Evolutionary conservation across 2,888 invertebrate genomes (phyloP).

Genomic region (Rambutsinella grinnellia): DNA sequence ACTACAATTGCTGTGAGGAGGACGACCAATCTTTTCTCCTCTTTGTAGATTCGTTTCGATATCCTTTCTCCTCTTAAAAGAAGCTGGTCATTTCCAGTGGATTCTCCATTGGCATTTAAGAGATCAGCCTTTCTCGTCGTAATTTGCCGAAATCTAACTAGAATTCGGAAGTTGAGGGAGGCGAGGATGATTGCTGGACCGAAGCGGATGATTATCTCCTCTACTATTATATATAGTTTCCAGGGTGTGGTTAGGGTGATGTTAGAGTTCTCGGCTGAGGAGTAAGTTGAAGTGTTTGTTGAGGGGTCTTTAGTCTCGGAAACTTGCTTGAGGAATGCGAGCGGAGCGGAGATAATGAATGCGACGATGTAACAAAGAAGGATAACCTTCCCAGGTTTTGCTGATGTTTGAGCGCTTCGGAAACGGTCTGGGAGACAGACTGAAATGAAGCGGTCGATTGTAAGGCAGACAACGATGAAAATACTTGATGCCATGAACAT

Average conservation of each 20-base stretch:
- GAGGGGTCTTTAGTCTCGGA: constrained; percentile 36
- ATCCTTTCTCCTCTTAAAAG: constrained; percentile 63
- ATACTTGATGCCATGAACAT: constrained; percentile 72
- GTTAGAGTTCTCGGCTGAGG: constrained; percentile 66
- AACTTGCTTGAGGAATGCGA: constrained; percentile 69
- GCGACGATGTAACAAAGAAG: constrained; percentile 69
- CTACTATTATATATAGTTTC: constrained; percentile 69
- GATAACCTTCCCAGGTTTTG: constrained; percentile 69
- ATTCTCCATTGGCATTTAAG: constrained; percentile 52
- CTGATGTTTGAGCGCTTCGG: constrained; percentile 68
- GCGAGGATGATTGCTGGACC: constrained; percentile 71
- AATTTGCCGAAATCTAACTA: constrained; percentile 70
- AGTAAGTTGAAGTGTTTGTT: constrained; percentile 46
- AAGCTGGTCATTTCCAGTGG: constrained; percentile 52
- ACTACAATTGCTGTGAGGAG: constrained; percentile 71
- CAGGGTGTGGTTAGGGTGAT: constrained; percentile 67
- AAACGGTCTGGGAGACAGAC: constrained; percentile 70
- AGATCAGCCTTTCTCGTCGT: constrained; percentile 69
- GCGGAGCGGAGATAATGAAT: constrained; percentile 69
- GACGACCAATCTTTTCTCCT: constrained; percentile 70
- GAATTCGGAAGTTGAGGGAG: constrained; percentile 70
- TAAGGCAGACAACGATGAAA: constrained; percentile 72
- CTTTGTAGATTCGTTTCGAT: constrained; percentile 67
- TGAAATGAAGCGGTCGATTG: constrained; percentile 71
- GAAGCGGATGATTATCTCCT: constrained; percentile 70